Percentiles rank a stretch among this genome's conserved stretches.
Conservation (phyloP, 2,797 vertebrate genomes). For the Melanotaenia boesemani region DNA sequence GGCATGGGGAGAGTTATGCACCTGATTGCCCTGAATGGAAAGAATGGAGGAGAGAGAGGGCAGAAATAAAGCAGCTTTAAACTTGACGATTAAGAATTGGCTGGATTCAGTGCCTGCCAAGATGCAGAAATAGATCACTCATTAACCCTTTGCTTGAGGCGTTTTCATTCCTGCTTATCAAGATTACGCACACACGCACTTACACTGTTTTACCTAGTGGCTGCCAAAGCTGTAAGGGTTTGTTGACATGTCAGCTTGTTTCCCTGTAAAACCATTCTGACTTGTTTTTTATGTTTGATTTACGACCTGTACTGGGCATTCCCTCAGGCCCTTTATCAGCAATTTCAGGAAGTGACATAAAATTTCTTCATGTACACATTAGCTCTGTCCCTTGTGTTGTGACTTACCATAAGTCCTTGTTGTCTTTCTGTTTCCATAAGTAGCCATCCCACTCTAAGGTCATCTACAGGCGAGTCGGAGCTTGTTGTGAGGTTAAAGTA, state of each 20-base stretch:
- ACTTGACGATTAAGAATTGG: conserved; percentile 17
- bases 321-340: conserved; percentile 1
- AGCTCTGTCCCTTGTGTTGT: conserved; percentile 1
- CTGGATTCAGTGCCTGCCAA: conserved; percentile 9
- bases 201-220: conserved; percentile 13
- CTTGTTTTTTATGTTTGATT: conserved; percentile 24
- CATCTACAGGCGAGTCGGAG: conserved; percentile 13
- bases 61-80: conserved; percentile 8
- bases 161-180: conserved; percentile 30
- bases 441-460: conserved; percentile 3
- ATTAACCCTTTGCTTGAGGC: neutral
- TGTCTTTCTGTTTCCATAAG: neutral
- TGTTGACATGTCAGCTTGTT: conserved; percentile 47
- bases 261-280: conserved; percentile 20
- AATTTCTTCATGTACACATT: conserved; percentile 21
- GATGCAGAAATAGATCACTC: conserved; percentile 1
- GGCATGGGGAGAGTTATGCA: conserved; percentile 22
- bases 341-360: conserved; percentile 16
- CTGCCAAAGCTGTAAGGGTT: conserved; percentile 27
- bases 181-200: conserved; percentile 10
- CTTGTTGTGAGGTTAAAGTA: conserved; percentile 34
- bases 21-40: conserved; percentile 23
- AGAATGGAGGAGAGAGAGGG: neutral
- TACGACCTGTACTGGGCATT: conserved; percentile 13
- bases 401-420: conserved; percentile 1